These are phyloP conservation scores for Corticium candelabrum DNA, from an alignment of 37 sponge, comb jelly and placozoan species.

Conservation along the genomic window DNA sequence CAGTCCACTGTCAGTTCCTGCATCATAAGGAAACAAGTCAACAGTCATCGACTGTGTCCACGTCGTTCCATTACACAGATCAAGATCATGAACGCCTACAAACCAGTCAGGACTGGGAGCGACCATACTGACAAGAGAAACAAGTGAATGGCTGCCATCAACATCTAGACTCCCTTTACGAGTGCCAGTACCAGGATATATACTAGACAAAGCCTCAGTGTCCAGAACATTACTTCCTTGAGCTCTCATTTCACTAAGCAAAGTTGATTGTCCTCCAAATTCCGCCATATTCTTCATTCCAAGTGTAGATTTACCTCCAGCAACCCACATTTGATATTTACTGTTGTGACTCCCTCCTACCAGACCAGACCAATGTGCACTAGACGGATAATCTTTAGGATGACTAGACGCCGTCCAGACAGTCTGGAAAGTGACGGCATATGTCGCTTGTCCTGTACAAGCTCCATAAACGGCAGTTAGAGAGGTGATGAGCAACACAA, in stretches of 20 bases:
- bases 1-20: neutral
- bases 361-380: neutral
- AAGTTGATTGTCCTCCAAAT: neutral
- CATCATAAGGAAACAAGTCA: neutral
- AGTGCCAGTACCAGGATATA: neutral
- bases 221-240: neutral
- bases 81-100: neutral
- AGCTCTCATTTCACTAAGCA: neutral
- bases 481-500: too few species aligned
- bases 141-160: neutral
- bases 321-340: neutral
- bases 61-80: neutral
- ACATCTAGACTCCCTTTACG: neutral
- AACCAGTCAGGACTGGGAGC: slow-evolving; percentile 16
- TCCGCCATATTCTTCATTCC: slow-evolving; percentile 5
- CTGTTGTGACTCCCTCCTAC: neutral
- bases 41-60: neutral
- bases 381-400: neutral
- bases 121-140: neutral
- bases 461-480: too few species aligned
- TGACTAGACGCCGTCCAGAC: neutral
- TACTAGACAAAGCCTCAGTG: neutral
- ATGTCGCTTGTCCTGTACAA: too few species aligned
- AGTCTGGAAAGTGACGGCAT: neutral
- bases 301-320: neutral